Percentiles rank a stretch among this genome's conserved stretches.
These are phyloP conservation scores for Numida meleagris DNA, from an alignment of 2,113 vertebrate genomes.

Conservation along the genomic window DNA sequence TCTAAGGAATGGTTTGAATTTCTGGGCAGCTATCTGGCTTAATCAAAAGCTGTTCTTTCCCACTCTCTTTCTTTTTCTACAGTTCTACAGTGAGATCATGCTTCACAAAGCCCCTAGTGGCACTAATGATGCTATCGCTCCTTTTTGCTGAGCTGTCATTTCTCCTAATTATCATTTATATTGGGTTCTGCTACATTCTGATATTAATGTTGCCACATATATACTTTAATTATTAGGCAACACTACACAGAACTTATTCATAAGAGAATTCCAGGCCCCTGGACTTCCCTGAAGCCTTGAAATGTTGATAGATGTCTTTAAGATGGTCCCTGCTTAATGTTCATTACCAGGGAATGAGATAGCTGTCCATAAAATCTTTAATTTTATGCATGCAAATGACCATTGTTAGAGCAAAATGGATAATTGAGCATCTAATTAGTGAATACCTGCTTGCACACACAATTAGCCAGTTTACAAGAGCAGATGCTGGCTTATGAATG, in stretches of 20 bases:
- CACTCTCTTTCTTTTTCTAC: not conserved
- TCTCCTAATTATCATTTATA: constrained; percentile 72
- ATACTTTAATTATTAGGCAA: constrained; percentile 61
- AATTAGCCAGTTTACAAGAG: constrained; percentile 35
- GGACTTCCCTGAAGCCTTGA: constrained; percentile 14
- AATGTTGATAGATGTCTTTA: constrained; percentile 46
- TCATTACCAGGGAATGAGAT: constrained; percentile 18
- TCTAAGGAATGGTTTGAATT: not conserved
- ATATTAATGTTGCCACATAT: constrained; percentile 50
- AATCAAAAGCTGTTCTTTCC: constrained; percentile 16
- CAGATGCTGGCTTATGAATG: constrained; percentile 21
- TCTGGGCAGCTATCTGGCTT: not conserved
- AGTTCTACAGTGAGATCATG: not conserved
- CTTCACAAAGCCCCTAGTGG: constrained; percentile 50
- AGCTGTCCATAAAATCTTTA: constrained; percentile 32
- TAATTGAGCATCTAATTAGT: constrained; percentile 59
- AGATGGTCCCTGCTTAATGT: not conserved
- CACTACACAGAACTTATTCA: not conserved
- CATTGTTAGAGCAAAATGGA: constrained; percentile 42
- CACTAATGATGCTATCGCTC: constrained; percentile 65
- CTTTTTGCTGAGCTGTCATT: constrained; percentile 70
- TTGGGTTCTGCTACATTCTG: constrained; percentile 51
- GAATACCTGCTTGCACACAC: constrained; percentile 23
- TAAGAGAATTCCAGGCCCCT: constrained; percentile 33
- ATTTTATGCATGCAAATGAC: constrained; percentile 12